Conservation (phyloP, 2,113 vertebrate genomes). For the Nothocercus nigrocapillus region DNA sequence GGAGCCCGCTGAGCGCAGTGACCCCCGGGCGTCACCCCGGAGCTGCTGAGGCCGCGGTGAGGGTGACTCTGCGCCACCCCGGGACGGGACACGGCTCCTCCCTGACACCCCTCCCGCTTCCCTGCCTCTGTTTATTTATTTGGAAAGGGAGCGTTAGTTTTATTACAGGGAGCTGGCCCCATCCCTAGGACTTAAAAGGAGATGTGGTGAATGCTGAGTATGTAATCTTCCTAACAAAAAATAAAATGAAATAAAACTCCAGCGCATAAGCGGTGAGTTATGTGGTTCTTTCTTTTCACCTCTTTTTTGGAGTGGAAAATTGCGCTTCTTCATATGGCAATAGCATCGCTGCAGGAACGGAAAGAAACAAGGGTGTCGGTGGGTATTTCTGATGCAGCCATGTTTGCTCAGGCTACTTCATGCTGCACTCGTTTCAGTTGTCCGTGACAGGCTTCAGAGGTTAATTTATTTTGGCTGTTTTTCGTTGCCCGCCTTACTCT, state of each 20-base stretch:
- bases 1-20: no score
- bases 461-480: neutral
- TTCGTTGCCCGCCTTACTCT: neutral
- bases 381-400: neutral
- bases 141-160: neutral
- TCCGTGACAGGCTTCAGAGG: neutral
- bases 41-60: no score
- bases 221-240: no score
- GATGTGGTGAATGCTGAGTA: neutral
- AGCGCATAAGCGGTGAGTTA: no score
- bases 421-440: neutral
- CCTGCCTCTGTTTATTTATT: no score
- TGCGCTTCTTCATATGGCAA: accelerated
- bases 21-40: no score
- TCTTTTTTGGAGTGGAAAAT: neutral
- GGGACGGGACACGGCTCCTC: no score
- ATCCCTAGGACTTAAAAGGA: accelerated
- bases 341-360: neutral
- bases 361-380: neutral
- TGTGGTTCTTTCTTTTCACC: neutral
- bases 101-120: no score
- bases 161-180: neutral
- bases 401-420: neutral
- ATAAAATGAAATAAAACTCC: no score
- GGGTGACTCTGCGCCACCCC: no score